Evolutionary conservation across 2,113 vertebrate genomes (phyloP).

Genomic region (Paracanthobrama guichenoti): DNA sequence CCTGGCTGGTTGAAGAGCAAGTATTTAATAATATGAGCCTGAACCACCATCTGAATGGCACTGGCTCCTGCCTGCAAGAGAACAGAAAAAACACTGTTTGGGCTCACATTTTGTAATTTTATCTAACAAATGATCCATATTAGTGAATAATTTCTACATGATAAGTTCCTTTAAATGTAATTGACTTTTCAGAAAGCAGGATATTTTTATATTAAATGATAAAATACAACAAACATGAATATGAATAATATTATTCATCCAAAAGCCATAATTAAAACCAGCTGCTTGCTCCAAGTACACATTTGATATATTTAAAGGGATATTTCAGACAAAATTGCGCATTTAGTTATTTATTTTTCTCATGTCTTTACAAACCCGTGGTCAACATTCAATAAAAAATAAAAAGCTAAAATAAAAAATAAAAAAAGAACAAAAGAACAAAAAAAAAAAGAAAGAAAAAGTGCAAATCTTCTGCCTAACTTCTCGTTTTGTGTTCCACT

Average conservation of each 20-base stretch:
- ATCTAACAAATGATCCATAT: neutral
- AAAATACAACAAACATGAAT: neutral
- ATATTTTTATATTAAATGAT: neutral
- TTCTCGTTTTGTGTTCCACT: no score
- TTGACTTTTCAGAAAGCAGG: neutral
- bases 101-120: neutral
- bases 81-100: conserved; percentile 11
- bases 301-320: neutral
- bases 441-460: no score
- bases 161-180: neutral
- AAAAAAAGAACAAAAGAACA: no score
- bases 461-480: no score
- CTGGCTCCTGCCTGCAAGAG: conserved; percentile 74
- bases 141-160: no score
- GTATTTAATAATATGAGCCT: conserved; percentile 79
- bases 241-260: neutral
- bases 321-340: no score
- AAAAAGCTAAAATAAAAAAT: no score
- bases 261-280: neutral
- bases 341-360: no score
- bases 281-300: no score
- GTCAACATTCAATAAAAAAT: no score
- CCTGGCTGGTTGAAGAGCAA: conserved; percentile 76
- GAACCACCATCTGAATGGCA: conserved; percentile 82
- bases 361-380: no score